Evolutionary conservation across 2,797 vertebrate genomes (phyloP).

Genomic region (Danio aesculapii): DNA sequence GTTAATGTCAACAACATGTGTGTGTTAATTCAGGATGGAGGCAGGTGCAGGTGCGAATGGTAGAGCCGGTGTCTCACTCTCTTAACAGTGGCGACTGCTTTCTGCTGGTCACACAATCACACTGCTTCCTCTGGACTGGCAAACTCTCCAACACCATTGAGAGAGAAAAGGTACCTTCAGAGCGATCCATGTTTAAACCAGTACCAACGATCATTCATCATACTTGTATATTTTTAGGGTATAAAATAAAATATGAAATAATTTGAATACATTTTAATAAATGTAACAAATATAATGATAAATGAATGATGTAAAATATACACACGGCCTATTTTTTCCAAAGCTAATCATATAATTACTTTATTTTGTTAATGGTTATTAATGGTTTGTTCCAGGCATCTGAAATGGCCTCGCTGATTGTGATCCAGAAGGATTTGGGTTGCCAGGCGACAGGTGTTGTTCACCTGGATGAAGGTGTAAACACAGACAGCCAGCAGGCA

Average conservation of each 20-base stretch:
- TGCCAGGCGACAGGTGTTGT: constrained; percentile 73
- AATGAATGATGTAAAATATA: background rate
- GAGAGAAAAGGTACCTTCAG: constrained; percentile 76
- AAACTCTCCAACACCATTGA: constrained; percentile 79
- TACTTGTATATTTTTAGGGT: background rate
- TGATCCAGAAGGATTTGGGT: constrained; percentile 75
- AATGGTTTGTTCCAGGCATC: constrained; percentile 66
- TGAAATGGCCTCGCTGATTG: constrained; percentile 74
- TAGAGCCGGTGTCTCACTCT: constrained; percentile 73
- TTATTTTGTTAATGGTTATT: background rate
- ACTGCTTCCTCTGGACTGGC: constrained; percentile 81
- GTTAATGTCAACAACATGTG: background rate
- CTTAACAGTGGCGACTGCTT: constrained; percentile 86
- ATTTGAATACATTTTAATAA: no score
- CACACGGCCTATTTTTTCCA: background rate
- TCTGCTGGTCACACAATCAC: constrained; percentile 76
- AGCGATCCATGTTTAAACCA: background rate
- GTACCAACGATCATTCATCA: background rate
- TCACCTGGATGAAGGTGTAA: constrained; percentile 79
- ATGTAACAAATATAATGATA: no score
- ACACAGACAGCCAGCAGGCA: constrained; percentile 69
- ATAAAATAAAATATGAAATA: background rate
- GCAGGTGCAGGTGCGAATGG: constrained; percentile 81
- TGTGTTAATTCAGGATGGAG: constrained; percentile 71
- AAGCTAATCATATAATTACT: background rate